Evolutionary conservation across 2,797 vertebrate genomes (phyloP).

Genomic region (Otus scops): DNA sequence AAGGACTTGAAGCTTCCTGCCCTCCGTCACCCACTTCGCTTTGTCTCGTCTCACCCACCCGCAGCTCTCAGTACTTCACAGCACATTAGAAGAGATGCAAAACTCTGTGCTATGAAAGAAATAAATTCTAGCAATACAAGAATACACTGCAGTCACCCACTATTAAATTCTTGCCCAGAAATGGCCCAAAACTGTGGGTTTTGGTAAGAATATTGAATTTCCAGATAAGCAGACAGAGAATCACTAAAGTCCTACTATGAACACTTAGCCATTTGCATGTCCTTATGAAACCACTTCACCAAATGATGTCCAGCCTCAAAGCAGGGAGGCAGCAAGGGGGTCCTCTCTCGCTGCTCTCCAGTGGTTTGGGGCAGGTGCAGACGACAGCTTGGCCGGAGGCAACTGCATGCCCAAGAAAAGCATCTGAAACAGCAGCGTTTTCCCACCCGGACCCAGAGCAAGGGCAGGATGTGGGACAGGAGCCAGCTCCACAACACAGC

Average conservation of each 20-base stretch:
- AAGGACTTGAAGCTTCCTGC: background rate
- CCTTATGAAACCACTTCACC: background rate
- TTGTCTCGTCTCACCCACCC: background rate
- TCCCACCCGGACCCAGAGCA: fast-evolving
- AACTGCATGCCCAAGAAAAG: background rate
- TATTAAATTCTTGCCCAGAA: background rate
- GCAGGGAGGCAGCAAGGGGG: background rate
- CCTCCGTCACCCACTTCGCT: fast-evolving
- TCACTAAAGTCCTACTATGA: background rate
- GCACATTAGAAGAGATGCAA: background rate
- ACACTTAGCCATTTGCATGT: background rate
- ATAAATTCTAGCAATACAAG: background rate
- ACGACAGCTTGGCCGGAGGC: background rate
- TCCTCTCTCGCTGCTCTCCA: background rate
- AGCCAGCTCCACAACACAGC: fast-evolving
- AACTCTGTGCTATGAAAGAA: background rate
- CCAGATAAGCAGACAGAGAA: background rate
- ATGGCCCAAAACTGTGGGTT: background rate
- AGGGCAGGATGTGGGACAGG: fast-evolving
- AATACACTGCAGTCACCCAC: background rate
- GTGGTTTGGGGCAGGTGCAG: background rate
- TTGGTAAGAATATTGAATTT: background rate
- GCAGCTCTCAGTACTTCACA: background rate
- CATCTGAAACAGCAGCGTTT: background rate
- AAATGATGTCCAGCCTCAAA: background rate